Evolutionary conservation across 1,140 invertebrate species (phyloP), one percentile per base, ranked within the genome.

Genomic region (Subanguina moxae): DNA sequence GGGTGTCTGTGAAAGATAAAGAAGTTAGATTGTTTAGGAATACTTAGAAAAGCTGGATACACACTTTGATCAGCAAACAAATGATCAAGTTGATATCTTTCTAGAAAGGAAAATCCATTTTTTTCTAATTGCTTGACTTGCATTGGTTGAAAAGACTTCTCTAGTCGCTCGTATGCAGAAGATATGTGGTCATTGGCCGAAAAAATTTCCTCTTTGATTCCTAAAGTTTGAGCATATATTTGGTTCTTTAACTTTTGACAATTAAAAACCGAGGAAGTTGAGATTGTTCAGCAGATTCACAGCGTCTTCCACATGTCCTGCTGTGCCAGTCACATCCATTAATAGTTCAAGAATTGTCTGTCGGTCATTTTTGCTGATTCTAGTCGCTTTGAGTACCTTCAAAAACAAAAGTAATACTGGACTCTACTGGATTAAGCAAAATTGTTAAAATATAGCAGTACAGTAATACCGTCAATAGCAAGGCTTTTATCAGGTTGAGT

Each of bases 241-340:
- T 52, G 48, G 17, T 19, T 7, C 48, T 38, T 3, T 38, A 38
- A 38, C 11, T 38, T 38, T 3, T 38, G 32, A 38, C 32, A 38
- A 38, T 11, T 5, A 38, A 38, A 5, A 38, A 52, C 48, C 48
- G 3, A 52, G 23, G 17, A 52, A 52, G 48, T 52, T 25, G 48
- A 38, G 32, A 38, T 52, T 52, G 15, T 3, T 21, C 23, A 52
- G 23, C 23, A 52, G 23, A 21, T 25, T 25, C 17, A 52, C 3
- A 52, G 48, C 48, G 15, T 52, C 48, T 21, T 52, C 23, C 23
- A 52, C 48, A 52, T 52, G 48, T 7, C 23, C 48, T 7, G 48
- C 23, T 8, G 48, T 52, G 38, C 79, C 79, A 27, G 74, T 71
- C 5, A 81, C 65, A 61, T 81, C 78, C 79, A 81, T 81, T 3